Base-by-base conservation (phyloP, 2,113 vertebrate genomes). In the Chrysemys picta region DNA sequence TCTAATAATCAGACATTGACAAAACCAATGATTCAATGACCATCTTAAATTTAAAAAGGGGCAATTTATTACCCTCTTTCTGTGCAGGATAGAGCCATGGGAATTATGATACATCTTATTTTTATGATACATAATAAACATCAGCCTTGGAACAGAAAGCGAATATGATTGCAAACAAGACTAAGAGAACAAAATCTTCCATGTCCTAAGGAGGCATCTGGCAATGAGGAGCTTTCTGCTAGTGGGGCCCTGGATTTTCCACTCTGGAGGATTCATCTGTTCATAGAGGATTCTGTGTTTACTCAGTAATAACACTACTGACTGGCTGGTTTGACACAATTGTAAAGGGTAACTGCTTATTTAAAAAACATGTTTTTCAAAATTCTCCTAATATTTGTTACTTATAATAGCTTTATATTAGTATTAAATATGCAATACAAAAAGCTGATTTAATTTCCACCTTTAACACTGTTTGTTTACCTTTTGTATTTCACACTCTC, bases 41-140 rank as follows among this genome's bases (percentile, higher is more conserved):
- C 72, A 96, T 84, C 86, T 65, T 86, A 91, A 86, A 91, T 91
- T 94, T 90, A 93, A 89, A 89, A 96, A 89, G 54, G 89, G 88
- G 85, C 72, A 80, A 83, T 86, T 78, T 80, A 53, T 89, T 90
- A 81, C 47, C 56, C 89, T 96, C 94, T 87, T 82, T 94, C 86
- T 87, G 19, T 80, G n/a, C 62, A 72, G 84, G 80, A 25, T 88
- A 82, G 85, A 87, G 95, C 93, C 42, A 50, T 94, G 85, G 65
- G 62, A 89, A 95, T 95, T 94, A 96, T 47, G 93, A 93, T 93
- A 85, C 83, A 81, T 90, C 38, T 45, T 3, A 21, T 27, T 8
- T 27, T 80, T 6, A 11, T 22, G 76, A 57, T 38, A 1, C 1
- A 2, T 29, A 59, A 10, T 52, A 54, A 87, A 10, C 27, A 10